Percentiles rank a stretch among this genome's conserved stretches.
Evolutionary conservation across 2,113 vertebrate species (phyloP).

Genomic region (Oncorhynchus mykiss): DNA sequence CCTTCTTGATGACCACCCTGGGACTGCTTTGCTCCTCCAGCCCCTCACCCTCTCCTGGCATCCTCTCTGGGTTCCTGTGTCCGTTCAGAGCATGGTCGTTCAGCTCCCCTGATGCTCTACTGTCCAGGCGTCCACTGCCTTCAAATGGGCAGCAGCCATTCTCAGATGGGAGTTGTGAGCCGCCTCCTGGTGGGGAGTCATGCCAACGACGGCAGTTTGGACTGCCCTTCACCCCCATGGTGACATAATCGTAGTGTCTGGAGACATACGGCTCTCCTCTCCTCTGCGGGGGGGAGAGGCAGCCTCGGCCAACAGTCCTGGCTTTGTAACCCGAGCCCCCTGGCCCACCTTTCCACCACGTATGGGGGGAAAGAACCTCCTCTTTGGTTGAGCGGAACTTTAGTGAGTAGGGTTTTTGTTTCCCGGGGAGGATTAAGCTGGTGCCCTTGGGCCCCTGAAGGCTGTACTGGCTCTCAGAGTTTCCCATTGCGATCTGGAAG

Average conservation of each 20-base stretch:
- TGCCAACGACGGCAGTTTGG: slow-evolving; percentile 68
- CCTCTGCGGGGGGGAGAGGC: slow-evolving; percentile 88
- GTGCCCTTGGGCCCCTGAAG: slow-evolving; percentile 84
- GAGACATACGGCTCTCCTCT: slow-evolving; percentile 80
- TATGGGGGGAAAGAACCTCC: slow-evolving; percentile 75
- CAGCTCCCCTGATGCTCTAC: slow-evolving; percentile 61
- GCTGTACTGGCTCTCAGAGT: slow-evolving; percentile 97
- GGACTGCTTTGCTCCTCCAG: slow-evolving; percentile 85
- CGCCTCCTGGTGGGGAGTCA: slow-evolving; percentile 54
- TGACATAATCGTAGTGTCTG: slow-evolving; percentile 75
- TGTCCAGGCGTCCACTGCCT: slow-evolving; percentile 56
- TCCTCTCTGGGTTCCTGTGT: slow-evolving; percentile 40
- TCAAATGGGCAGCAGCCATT: slow-evolving; percentile 73
- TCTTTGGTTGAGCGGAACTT: slow-evolving; percentile 84
- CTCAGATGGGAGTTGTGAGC: slow-evolving; percentile 56
- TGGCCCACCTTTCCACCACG: slow-evolving; percentile 76
- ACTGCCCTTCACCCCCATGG: slow-evolving; percentile 72
- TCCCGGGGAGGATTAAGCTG: slow-evolving; percentile 71
- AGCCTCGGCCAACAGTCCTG: slow-evolving; percentile 81
- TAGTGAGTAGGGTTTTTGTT: slow-evolving; percentile 85
- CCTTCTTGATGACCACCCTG: slow-evolving; percentile 91
- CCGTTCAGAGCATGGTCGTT: slow-evolving; percentile 76
- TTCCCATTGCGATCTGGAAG: slow-evolving; percentile 87
- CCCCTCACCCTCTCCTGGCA: slow-evolving; percentile 52
- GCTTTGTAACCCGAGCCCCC: slow-evolving; percentile 79